These are phyloP conservation scores for Macrotus californicus DNA, from an alignment of 2,113 vertebrate species.

Conservation along the genomic window DNA sequence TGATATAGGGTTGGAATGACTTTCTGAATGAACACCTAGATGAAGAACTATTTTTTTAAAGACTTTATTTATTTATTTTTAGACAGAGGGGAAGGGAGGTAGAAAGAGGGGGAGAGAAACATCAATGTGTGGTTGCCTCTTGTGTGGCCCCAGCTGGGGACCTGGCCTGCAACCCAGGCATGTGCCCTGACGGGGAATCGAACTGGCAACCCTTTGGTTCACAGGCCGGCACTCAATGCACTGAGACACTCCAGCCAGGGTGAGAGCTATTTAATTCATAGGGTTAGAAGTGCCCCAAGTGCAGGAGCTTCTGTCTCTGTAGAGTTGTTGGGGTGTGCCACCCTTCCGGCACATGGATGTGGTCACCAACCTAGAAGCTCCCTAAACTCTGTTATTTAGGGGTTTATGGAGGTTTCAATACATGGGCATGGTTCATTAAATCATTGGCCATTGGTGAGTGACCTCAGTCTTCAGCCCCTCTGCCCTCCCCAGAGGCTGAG, in stretches of 20 bases:
- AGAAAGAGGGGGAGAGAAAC: too few relatives aligned
- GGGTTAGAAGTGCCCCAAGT: neutral
- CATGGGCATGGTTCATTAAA: neutral
- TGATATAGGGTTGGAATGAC: neutral
- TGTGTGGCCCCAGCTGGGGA: too few relatives aligned
- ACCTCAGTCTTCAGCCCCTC: neutral
- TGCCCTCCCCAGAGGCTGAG: neutral
- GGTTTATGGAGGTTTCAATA: neutral
- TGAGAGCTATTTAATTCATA: neutral
- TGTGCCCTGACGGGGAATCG: too few relatives aligned
- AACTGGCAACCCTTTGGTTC: too few relatives aligned
- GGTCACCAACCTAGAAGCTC: neutral
- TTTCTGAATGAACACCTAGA: neutral
- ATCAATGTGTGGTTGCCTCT: too few relatives aligned
- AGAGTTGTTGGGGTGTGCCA: too few relatives aligned
- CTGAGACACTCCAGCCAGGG: too few relatives aligned
- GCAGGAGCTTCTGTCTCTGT: neutral
- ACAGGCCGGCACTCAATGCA: too few relatives aligned
- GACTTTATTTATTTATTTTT: too few relatives aligned
- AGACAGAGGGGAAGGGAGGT: too few relatives aligned
- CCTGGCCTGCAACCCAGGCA: too few relatives aligned
- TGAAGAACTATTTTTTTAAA: neutral
- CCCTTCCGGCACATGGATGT: neutral
- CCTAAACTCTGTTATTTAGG: neutral
- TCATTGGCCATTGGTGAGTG: neutral